phyloP scores from a whole-genome alignment of 2,113 vertebrate species.

The Octodon degus region DNA sequence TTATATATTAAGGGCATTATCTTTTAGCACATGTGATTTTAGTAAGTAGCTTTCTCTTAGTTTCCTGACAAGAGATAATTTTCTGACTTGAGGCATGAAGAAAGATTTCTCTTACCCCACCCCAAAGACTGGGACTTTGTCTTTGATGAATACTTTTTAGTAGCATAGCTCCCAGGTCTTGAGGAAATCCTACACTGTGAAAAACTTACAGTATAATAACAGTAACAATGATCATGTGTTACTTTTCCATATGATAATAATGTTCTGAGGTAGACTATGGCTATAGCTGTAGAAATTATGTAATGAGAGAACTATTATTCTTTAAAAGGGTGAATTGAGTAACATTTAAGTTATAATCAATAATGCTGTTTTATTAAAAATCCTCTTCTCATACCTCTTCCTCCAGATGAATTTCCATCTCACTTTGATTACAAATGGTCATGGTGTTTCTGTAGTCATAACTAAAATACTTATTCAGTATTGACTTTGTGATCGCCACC shows the following conservation, averaged over 20 bases:
- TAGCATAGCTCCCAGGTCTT: neutral
- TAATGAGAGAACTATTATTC: neutral
- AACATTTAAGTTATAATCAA: neutral
- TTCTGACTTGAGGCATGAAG: neutral
- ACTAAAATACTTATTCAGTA: neutral
- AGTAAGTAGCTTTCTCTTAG: neutral
- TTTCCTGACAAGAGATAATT: neutral
- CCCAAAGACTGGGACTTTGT: neutral
- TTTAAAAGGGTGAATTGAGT: neutral
- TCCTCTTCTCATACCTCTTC: rapidly evolving
- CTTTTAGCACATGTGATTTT: neutral
- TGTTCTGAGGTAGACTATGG: neutral
- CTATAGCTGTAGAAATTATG: neutral
- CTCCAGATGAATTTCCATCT: neutral
- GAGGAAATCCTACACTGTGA: neutral
- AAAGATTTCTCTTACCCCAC: neutral
- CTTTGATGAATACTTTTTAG: neutral
- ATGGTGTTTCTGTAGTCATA: neutral
- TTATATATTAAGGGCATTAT: neutral
- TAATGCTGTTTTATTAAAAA: neutral
- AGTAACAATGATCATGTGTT: neutral
- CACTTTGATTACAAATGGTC: neutral
- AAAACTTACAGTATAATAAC: neutral
- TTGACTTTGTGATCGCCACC: neutral
- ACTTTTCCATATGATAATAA: neutral